Conservation (phyloP, 2,888 invertebrate species). For the Copidosoma aretas region DNA sequence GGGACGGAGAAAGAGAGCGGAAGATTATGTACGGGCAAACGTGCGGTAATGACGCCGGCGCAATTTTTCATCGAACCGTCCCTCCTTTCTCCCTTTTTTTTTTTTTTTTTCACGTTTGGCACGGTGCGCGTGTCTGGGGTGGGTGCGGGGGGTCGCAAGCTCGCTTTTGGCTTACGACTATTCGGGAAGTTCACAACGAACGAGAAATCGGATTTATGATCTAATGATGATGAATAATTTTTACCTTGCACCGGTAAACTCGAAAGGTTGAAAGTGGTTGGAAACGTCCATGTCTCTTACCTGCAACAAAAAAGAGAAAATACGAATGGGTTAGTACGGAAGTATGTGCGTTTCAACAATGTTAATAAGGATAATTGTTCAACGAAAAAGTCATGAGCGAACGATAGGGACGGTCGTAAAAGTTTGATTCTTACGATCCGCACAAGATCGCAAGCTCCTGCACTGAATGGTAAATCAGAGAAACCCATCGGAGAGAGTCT, state of each 20-base stretch:
- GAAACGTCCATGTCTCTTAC: slow-evolving; percentile 15
- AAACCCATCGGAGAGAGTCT: neutral
- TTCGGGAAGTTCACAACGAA: no score
- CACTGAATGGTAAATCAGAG: no score
- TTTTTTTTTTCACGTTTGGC: no score
- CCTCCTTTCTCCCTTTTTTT: no score
- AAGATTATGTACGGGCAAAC: neutral
- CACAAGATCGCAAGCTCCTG: no score
- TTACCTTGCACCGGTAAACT: neutral
- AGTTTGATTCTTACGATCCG: no score
- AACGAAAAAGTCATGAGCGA: neutral
- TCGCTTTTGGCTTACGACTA: no score
- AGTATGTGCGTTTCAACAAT: neutral
- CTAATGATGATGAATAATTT: neutral
- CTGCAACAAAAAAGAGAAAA: slow-evolving; percentile 29
- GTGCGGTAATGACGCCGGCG: neutral
- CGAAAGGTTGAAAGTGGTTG: no score
- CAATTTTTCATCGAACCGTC: no score
- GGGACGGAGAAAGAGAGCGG: neutral
- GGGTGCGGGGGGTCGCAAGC: no score
- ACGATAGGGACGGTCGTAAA: neutral
- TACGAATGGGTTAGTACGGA: neutral
- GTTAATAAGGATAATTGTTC: neutral
- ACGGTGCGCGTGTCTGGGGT: no score
- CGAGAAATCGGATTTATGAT: no score